Conservation (phyloP, 2,797 vertebrate species). For the Brachymystax lenok region DNA sequence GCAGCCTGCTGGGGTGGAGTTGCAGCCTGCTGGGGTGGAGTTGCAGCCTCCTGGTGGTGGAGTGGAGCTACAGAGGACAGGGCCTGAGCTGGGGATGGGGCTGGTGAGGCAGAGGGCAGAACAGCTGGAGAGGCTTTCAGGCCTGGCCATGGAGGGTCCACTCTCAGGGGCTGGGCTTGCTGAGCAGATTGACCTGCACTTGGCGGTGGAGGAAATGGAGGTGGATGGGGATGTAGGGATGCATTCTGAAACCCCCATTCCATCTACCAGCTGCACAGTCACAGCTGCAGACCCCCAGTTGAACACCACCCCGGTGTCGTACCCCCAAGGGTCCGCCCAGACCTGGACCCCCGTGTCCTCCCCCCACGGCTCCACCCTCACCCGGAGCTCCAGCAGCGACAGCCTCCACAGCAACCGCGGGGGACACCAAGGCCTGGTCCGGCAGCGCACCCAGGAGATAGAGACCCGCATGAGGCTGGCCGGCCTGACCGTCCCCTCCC, state of each 20-base stretch:
- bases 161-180: slow-evolving; percentile 53
- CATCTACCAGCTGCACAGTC: slow-evolving; percentile 31
- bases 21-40: slow-evolving; percentile 7
- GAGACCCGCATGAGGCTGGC: slow-evolving; percentile 81
- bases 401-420: slow-evolving; percentile 83
- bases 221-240: slow-evolving; percentile 52
- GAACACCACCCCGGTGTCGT: slow-evolving; percentile 44
- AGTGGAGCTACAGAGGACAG: slow-evolving; percentile 71
- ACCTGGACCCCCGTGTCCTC: slow-evolving; percentile 79
- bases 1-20: slow-evolving; percentile 22
- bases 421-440: slow-evolving; percentile 76
- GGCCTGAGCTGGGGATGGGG: slow-evolving; percentile 80
- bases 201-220: slow-evolving; percentile 11
- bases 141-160: slow-evolving; percentile 59
- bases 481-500: slow-evolving; percentile 79
- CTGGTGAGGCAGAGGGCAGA: slow-evolving; percentile 86
- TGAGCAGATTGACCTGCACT: slow-evolving; percentile 47
- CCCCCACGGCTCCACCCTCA: slow-evolving; percentile 83
- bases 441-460: slow-evolving; percentile 83
- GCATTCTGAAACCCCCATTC: slow-evolving; percentile 31
- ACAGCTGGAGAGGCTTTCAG: slow-evolving; percentile 80
- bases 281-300: slow-evolving; percentile 31
- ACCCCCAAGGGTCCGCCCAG: slow-evolving; percentile 79
- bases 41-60: slow-evolving; percentile 17
- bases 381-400: slow-evolving; percentile 86